Conservation (phyloP, 1,140 invertebrate genomes). For the Physella acuta region DNA sequence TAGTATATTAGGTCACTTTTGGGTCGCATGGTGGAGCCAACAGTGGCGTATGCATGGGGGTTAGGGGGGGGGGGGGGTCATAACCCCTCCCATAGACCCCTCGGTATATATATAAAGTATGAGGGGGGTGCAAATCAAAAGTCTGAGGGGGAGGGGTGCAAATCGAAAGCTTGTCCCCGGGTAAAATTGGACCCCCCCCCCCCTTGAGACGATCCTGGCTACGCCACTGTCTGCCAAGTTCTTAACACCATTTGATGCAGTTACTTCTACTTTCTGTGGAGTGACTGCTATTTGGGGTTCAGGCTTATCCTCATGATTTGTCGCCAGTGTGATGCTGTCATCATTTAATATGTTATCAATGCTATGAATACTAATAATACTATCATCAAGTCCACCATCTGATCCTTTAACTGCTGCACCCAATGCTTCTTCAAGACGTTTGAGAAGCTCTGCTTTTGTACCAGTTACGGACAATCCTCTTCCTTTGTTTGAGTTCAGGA, state of each 20-base stretch:
- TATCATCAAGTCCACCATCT: conserved; percentile 2
- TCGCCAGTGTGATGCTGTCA: not conserved
- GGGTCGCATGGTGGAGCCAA: not conserved
- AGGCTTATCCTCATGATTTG: not conserved
- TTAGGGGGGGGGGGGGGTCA: no score
- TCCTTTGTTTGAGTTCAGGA: conserved; percentile 19
- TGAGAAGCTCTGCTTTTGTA: conserved; percentile 15
- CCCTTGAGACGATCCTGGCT: no score
- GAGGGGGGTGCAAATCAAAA: no score
- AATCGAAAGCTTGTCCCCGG: no score
- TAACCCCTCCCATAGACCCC: no score
- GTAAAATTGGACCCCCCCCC: no score
- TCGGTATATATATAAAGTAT: no score
- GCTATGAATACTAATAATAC: not conserved
- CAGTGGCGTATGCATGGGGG: not conserved
- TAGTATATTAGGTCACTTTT: no score
- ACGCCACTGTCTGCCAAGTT: no score
- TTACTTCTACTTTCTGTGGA: no score
- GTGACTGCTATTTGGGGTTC: not conserved
- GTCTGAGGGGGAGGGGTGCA: no score
- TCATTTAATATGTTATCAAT: conserved; percentile 17
- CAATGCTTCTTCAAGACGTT: not conserved
- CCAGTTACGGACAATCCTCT: conserved; percentile 13
- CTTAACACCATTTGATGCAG: no score
- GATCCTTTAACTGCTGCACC: conserved; percentile 9